Conservation (phyloP, 2,888 invertebrate species). For the Phengaris arion region DNA sequence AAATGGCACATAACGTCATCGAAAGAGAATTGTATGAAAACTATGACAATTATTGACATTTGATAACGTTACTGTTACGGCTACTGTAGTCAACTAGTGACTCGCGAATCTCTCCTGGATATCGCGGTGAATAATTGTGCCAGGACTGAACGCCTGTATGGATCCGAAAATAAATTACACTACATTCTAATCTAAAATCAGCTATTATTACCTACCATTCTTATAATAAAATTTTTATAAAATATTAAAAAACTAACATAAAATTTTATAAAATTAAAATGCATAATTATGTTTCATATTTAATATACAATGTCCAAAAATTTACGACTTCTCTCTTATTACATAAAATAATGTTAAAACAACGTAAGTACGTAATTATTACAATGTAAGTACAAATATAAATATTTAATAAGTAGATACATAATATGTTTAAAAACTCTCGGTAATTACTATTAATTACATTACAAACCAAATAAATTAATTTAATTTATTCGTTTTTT, state of each 20-base stretch:
- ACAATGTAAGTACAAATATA: slow-evolving; percentile 13
- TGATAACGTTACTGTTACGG: no score
- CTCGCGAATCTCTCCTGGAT: no score
- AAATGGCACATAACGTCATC: no score
- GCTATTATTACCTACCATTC: not conserved
- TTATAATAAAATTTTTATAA: not conserved
- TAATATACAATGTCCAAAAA: slow-evolving; percentile 17
- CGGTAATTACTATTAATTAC: slow-evolving; percentile 24
- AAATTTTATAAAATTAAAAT: slow-evolving; percentile 7
- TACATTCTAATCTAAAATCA: no score
- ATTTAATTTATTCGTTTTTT: slow-evolving; percentile 2
- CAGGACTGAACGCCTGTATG: no score
- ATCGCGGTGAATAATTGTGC: no score
- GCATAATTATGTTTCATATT: not conserved
- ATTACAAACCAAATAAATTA: slow-evolving; percentile 17
- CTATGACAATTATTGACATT: no score
- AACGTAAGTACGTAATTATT: slow-evolving; percentile 13
- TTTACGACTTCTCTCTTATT: slow-evolving; percentile 9
- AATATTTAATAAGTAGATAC: slow-evolving; percentile 16
- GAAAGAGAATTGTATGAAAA: no score
- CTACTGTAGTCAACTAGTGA: no score
- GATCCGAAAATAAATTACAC: no score
- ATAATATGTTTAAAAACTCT: slow-evolving; percentile 23
- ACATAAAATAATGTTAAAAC: not conserved
- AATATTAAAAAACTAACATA: not conserved